Evolutionary conservation across 2,888 invertebrate species (phyloP), one percentile per base, ranked within the genome.

Genomic region (Drosophila nr. perissopoda): DNA sequence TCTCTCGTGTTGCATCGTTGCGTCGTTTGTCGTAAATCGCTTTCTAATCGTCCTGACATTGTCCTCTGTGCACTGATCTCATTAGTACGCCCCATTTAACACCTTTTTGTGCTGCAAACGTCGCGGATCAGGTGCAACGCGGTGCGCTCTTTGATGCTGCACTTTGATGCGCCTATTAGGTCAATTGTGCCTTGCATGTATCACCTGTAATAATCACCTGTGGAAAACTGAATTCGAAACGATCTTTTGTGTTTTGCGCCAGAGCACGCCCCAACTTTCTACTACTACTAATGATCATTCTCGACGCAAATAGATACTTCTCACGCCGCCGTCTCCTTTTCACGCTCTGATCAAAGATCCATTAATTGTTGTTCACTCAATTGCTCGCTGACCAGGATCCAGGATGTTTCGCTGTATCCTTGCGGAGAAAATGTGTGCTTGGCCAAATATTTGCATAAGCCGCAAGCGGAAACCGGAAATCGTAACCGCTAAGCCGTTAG

Each of bases 61-160:
- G 75, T 75, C 58, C 70, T 73, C 52, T 76, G 83, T 70, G 72
- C 76, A 68, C 63, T 91, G 91, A 91, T 91, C 91, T 89, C 87
- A 92, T 92, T 92, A 92, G 88, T 83, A 91, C 92, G 92, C 92
- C 92, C 89, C 87, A 92, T 92, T 92, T 92, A 92, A 91, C 92
- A 92, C 92, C 89, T 92, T 91, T 81, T 71, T 64, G 63, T 52
- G 64, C 16, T 25, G 25, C 46, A 16, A 2, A 70, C 71, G 76
- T 66, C 69, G 60, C 74, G 69, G 61, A 78, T 71, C 73, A 74
- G 83, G 70, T 72, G 70, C 74, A 74, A 21, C 8, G 40, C 18
- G 74, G 62, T 76, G 73, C 70, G 56, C 59, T 11, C 38, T 66
- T 69, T 85, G 81, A 74, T 71, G 31, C 38, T 34, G n/a, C 29